Base-by-base conservation (phyloP, 2,888 invertebrate genomes). In the Dryadula phaetusa region DNA sequence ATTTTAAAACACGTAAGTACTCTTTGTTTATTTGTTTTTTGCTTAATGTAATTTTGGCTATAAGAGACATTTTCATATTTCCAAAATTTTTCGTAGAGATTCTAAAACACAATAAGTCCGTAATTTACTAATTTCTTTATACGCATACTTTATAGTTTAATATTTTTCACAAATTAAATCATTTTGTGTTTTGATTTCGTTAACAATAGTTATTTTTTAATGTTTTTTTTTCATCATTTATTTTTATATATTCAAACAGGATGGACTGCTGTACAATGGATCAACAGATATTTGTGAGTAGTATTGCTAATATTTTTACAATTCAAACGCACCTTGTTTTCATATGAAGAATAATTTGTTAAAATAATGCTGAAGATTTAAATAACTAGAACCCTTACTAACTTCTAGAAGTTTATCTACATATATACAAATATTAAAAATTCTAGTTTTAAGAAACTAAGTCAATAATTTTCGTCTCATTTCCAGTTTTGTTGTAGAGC, bases 211-310 rank as follows among this genome's bases (percentile, higher is more conserved):
- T 37, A 18, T 16, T 63, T 18, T 46, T 7, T n/a, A n/a, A 64
- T 28, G n/a, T 18, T 60, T 42, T 34, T 62, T 64, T 46, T 56
- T n/a, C n/a, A 16, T 56, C 12, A 54, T 60, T 60, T 63, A 25
- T 67, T 58, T 61, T 67, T 56, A 42, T 56, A 61, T 66, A 42
- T 49, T 61, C 65, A 61, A 67, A 63, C 56, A 67, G 20, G 32
- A 42, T 46, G 53, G n/a, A 22, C 20, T 32, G 28, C 44, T 32
- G 53, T 32, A 44, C 20, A n/a, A 64, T 64, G 63, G 44, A 44
- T 16, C n/a, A 16, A n/a, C 25, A 25, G 14, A 28, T 16, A 28
- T 64, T 54, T 69, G 72, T 72, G 71, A 72, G 72, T 72, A 65
- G 25, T 61, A 58, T 56, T n/a, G 8, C 3, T 16, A 16, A 32